A percentile compares a stretch with the other conserved stretches of the same genome.
Evolutionary conservation across 2,888 invertebrate species (phyloP).

Genomic region (Loripinus fragilis): DNA sequence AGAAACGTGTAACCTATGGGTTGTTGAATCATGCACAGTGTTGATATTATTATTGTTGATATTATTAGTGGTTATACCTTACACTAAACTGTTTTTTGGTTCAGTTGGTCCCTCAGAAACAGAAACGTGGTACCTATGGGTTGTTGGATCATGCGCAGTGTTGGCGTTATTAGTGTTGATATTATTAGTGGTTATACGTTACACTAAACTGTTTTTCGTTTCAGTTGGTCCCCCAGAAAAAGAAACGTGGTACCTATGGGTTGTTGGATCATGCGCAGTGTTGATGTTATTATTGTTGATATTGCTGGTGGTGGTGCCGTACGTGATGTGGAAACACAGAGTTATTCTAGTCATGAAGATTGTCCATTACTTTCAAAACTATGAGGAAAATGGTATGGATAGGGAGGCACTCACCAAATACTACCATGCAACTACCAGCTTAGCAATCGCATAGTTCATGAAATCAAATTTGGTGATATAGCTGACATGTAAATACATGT

Average conservation of each 20-base stretch:
- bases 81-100: constrained; percentile 26
- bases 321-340: constrained; percentile 70
- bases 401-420: too few species aligned
- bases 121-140: constrained; percentile 52
- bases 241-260: constrained; percentile 52
- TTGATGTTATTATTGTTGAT: constrained; percentile 58
- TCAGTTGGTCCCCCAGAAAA: constrained; percentile 16
- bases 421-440: too few species aligned
- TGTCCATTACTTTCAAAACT: constrained; percentile 73
- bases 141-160: constrained; percentile 58
- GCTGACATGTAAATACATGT: too few species aligned
- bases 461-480: too few species aligned
- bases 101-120: constrained; percentile 13
- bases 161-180: constrained; percentile 59
- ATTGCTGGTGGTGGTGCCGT: constrained; percentile 63
- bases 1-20: constrained; percentile 51
- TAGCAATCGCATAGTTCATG: too few species aligned
- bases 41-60: constrained; percentile 59
- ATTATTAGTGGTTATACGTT: constrained; percentile 62
- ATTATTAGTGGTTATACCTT: constrained; percentile 62
- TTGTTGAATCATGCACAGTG: constrained; percentile 57
- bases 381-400: constrained; percentile 73
- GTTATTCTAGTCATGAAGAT: constrained; percentile 73
- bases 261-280: constrained; percentile 58
- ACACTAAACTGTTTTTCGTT: constrained; percentile 27